Conservation (phyloP, 2,888 invertebrate genomes). For the Drosophila bunnanda region DNA sequence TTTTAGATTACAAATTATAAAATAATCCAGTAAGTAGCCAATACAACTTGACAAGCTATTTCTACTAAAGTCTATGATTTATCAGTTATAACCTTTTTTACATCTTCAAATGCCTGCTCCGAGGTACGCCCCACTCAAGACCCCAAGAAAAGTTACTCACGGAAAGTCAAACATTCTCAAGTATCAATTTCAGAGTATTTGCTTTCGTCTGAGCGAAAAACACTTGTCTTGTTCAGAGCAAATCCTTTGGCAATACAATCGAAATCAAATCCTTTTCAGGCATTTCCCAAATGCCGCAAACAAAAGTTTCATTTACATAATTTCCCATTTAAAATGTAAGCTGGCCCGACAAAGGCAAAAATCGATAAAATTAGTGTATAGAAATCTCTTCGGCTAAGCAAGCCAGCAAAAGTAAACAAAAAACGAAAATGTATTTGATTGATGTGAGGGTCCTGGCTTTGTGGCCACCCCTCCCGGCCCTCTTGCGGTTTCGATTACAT, state of each 20-base stretch:
- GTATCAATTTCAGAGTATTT: constrained; percentile 14
- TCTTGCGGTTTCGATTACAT: constrained; percentile 61
- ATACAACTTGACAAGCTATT: background rate
- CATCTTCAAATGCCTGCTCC: background rate
- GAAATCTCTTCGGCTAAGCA: constrained; percentile 45
- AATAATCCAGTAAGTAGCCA: background rate
- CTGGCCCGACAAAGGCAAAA: constrained; percentile 42
- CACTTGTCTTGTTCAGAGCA: background rate
- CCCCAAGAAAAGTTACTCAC: background rate
- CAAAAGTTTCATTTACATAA: constrained; percentile 69
- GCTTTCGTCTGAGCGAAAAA: constrained; percentile 11
- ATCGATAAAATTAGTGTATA: constrained; percentile 63
- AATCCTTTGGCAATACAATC: constrained; percentile 16
- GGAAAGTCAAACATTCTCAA: constrained; percentile 8
- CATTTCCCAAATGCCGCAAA: constrained; percentile 41
- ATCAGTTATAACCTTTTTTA: background rate
- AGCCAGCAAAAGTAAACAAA: constrained; percentile 60
- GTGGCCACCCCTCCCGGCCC: constrained; percentile 4
- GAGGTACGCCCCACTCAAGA: too few species aligned
- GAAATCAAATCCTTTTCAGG: constrained; percentile 22
- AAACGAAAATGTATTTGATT: constrained; percentile 66
- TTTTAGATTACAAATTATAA: background rate
- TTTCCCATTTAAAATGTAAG: constrained; percentile 65
- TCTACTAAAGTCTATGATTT: background rate
- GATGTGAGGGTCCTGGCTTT: constrained; percentile 49